Evolutionary conservation across 2,888 invertebrate species (phyloP).

Genomic region (Saturnia japonica): DNA sequence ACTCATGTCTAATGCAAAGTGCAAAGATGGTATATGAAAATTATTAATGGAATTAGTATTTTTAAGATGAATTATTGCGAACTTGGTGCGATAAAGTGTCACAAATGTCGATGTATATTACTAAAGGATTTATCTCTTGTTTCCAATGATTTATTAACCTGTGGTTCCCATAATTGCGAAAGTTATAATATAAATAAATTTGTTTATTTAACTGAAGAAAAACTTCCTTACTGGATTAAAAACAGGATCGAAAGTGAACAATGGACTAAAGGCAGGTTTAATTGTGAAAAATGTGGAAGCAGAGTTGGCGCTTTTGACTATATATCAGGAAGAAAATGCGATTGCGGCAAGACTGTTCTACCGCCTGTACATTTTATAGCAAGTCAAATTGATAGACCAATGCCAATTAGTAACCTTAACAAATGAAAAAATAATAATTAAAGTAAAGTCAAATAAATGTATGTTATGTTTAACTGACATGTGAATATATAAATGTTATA

Average conservation of each 20-base stretch:
- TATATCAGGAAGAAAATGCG: slow-evolving; percentile 83
- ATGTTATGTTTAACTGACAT: too few species aligned
- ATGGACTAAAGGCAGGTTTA: slow-evolving; percentile 86
- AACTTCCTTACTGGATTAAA: slow-evolving; percentile 81
- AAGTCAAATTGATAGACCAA: slow-evolving; percentile 83
- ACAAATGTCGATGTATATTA: slow-evolving; percentile 70
- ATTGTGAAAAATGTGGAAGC: slow-evolving; percentile 82
- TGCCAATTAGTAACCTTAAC: slow-evolving; percentile 31
- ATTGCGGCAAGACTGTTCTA: slow-evolving; percentile 77
- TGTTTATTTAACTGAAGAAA: slow-evolving; percentile 81
- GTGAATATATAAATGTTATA: not conserved
- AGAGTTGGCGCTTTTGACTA: slow-evolving; percentile 86
- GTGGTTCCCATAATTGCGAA: slow-evolving; percentile 47
- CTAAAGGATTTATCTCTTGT: slow-evolving; percentile 44
- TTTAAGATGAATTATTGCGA: slow-evolving; percentile 31
- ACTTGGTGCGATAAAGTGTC: slow-evolving; percentile 59
- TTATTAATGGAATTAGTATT: too few species aligned
- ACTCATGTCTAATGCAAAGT: too few species aligned
- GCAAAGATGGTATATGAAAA: too few species aligned
- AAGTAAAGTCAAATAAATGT: too few species aligned
- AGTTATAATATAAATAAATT: slow-evolving; percentile 60
- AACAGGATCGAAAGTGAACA: slow-evolving; percentile 75
- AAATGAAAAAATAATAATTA: slow-evolving; percentile 1
- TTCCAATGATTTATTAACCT: slow-evolving; percentile 37
- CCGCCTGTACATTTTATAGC: slow-evolving; percentile 83